Conservation (phyloP, 1,140 invertebrate species). For the Pteromalus puparum region DNA sequence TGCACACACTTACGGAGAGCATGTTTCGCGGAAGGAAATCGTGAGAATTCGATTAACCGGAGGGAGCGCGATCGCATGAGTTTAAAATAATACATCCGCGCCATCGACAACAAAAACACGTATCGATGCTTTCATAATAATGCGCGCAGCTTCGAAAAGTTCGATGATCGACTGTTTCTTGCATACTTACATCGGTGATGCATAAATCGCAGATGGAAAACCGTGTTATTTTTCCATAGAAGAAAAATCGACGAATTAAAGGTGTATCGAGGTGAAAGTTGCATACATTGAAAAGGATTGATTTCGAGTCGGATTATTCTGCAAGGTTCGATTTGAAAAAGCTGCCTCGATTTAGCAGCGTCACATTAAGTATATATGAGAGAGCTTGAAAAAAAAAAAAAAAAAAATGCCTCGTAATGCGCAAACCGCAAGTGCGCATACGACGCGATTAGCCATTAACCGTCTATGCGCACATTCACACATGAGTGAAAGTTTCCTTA, state of each 20-base stretch:
- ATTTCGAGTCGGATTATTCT: too few relatives aligned
- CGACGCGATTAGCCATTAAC: neutral
- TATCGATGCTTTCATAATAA: too few relatives aligned
- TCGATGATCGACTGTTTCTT: too few relatives aligned
- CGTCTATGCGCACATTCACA: neutral
- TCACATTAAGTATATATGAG: neutral
- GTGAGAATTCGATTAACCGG: constrained; percentile 31
- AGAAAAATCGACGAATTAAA: too few relatives aligned
- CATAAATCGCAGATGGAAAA: neutral
- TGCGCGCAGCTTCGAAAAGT: too few relatives aligned
- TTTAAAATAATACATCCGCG: too few relatives aligned
- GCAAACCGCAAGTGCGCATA: neutral
- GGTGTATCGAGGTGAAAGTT: too few relatives aligned
- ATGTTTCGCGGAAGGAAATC: constrained; percentile 23
- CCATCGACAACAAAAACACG: neutral
- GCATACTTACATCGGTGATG: too few relatives aligned
- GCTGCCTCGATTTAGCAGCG: neutral
- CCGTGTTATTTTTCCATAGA: too few relatives aligned
- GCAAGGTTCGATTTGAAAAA: neutral
- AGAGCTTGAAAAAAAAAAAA: neutral
- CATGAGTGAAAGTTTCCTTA: constrained; percentile 36
- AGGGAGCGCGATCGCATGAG: neutral
- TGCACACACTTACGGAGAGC: neutral
- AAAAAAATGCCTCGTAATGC: too few relatives aligned
- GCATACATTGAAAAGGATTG: too few relatives aligned